Base-by-base conservation (phyloP, 2,888 invertebrate genomes). In the Philereme transversata region DNA sequence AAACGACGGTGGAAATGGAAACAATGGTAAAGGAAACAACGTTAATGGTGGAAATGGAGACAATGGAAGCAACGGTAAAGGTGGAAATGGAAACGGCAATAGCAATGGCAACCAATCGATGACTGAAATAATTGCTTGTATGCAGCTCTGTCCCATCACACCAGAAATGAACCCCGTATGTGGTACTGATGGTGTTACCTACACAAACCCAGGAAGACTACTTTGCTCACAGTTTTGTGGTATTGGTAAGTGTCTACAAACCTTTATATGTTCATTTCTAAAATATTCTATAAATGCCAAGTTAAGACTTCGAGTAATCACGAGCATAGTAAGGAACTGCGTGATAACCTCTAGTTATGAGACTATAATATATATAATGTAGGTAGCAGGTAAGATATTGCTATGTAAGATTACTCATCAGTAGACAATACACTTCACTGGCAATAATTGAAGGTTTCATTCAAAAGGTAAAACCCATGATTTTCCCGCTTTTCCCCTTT, bases 81-180 rank as follows among this genome's bases (percentile, higher is more conserved):
- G 36, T 11, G 58, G 58, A n/a, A 41, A 9, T 11, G 40, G 41
- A 4, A 45, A 47, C 7, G 45, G 50, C 1, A 51, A 50, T 41
- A 43, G 56, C 36, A 52, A 9, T 34, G 51, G 45, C 4, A 47
- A n/a, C 5, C 56, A 49, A 22, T 43, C 60, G 7, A 43, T 60
- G 56, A 59, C 62, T 47, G 41, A 59, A 54, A 49, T 60, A 9
- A 5, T 43, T 38, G 52, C 40, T 5, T 77, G 78, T 61, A 65
- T 72, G 43, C 51, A 64, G 5, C 22, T 43, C 4, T 77, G 77
- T 34, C 62, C 49, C 5, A 51, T 68, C 3, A 86, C 90, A 0
- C 65, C 80, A 0, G 84, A 92, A 60, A 88, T 86, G 66, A 92
- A 91, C 67, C 92, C 92, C 0, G 86, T 92, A 0, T 93, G 93